Percentiles rank a stretch among this genome's conserved stretches.
phyloP scores from a whole-genome alignment of 2,113 vertebrate genomes.

The Osmerus mordax region DNA sequence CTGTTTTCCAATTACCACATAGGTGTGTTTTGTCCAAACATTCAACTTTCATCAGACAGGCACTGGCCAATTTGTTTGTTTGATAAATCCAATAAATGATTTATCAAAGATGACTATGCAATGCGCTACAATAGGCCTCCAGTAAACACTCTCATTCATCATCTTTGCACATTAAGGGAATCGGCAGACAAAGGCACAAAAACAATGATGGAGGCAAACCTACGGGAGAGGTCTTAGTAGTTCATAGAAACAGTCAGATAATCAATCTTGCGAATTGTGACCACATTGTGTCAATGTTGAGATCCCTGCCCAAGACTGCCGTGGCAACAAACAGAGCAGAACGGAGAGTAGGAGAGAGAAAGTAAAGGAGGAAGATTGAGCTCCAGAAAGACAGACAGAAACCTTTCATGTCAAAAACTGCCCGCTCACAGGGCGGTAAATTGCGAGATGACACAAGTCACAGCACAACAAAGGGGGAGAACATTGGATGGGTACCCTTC shows the following conservation, averaged over 20 bases:
- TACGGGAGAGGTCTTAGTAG: constrained; percentile 39
- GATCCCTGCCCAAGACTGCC: constrained; percentile 53
- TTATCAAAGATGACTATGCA: too few relatives aligned
- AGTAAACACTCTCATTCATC: too few relatives aligned
- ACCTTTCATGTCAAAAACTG: constrained; percentile 70
- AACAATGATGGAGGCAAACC: constrained; percentile 15
- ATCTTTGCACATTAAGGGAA: background rate
- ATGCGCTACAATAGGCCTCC: too few relatives aligned
- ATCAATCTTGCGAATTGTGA: constrained; percentile 64
- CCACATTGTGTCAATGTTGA: constrained; percentile 59
- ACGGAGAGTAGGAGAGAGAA: constrained; percentile 45
- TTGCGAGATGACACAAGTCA: constrained; percentile 74
- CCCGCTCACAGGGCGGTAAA: constrained; percentile 70
- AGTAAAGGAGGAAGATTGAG: constrained; percentile 29
- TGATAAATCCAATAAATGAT: background rate
- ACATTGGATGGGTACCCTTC: constrained; percentile 71
- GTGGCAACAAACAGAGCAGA: constrained; percentile 59
- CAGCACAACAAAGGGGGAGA: constrained; percentile 70
- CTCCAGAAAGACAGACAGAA: constrained; percentile 35
- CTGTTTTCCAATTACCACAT: constrained; percentile 28
- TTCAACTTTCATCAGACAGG: constrained; percentile 6
- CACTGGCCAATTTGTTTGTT: constrained; percentile 6
- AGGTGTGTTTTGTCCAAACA: constrained; percentile 9
- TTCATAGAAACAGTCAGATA: constrained; percentile 55
- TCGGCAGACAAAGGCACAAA: background rate